These are phyloP conservation scores for Gryllus bimaculatus DNA, from an alignment of 1,140 invertebrate genomes.

Conservation along the genomic window DNA sequence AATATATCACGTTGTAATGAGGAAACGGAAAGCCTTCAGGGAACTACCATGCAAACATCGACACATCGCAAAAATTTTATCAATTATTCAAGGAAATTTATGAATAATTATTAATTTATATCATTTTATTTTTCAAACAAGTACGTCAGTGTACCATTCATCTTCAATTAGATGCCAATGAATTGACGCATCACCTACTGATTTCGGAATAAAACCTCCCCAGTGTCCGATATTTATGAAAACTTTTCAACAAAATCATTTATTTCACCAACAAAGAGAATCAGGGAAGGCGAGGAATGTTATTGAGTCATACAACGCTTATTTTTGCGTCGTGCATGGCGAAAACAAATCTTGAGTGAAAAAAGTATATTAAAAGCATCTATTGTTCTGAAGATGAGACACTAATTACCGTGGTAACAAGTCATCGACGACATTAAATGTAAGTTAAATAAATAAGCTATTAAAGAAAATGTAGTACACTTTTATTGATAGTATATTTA, in stretches of 20 bases:
- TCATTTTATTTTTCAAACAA: neutral
- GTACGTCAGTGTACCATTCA: neutral
- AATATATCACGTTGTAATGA: neutral
- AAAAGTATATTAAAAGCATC: neutral
- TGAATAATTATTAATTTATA: neutral
- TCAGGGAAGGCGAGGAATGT: neutral
- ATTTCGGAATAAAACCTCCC: neutral
- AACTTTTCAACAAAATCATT: neutral
- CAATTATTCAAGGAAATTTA: neutral
- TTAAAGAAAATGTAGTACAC: conserved; percentile 5
- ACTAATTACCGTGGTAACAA: neutral
- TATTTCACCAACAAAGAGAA: neutral
- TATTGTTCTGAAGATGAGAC: neutral
- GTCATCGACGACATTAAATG: neutral
- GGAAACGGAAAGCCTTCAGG: neutral
- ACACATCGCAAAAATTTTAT: neutral
- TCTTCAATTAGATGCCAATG: neutral
- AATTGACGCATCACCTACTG: neutral
- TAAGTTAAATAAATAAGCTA: conserved; percentile 6
- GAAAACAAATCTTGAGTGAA: neutral
- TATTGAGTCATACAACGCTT: neutral
- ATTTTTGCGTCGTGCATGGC: neutral
- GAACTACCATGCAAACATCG: neutral
- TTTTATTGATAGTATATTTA: conserved; percentile 1
- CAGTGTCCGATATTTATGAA: neutral